phyloP scores from a whole-genome alignment of 2,797 vertebrate genomes.

The Dendrocincla fuliginosa region DNA sequence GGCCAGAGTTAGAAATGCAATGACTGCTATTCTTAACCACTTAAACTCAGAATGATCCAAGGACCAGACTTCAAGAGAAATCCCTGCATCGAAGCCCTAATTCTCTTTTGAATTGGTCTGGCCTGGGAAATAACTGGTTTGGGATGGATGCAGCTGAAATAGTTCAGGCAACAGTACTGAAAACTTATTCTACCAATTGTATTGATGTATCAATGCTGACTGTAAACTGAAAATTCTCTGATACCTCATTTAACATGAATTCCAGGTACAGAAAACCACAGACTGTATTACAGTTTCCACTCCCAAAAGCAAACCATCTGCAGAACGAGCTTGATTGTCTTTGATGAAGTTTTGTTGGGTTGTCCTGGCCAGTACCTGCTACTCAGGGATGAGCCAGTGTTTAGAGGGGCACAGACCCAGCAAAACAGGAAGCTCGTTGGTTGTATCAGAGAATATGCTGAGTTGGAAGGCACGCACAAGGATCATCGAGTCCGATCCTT shows the following conservation, averaged over 20 bases:
- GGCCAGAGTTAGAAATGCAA: not conserved
- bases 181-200: not conserved
- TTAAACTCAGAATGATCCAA: not conserved
- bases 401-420: not conserved
- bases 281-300: not conserved
- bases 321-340: not conserved
- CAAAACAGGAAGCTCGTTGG: not conserved
- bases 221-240: not conserved
- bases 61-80: not conserved
- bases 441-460: not conserved
- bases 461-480: not conserved
- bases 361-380: not conserved
- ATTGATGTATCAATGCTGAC: not conserved
- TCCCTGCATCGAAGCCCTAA: not conserved
- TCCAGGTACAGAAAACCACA: not conserved
- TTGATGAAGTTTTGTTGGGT: not conserved
- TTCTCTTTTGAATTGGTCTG: not conserved
- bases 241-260: fast-evolving
- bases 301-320: not conserved
- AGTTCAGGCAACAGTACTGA: not conserved
- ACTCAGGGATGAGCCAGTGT: not conserved
- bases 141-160: not conserved
- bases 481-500: not conserved
- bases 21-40: not conserved
- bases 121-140: not conserved